These are phyloP conservation scores for Drosophila prolongata DNA, from an alignment of 2,888 invertebrate genomes.

Conservation along the genomic window DNA sequence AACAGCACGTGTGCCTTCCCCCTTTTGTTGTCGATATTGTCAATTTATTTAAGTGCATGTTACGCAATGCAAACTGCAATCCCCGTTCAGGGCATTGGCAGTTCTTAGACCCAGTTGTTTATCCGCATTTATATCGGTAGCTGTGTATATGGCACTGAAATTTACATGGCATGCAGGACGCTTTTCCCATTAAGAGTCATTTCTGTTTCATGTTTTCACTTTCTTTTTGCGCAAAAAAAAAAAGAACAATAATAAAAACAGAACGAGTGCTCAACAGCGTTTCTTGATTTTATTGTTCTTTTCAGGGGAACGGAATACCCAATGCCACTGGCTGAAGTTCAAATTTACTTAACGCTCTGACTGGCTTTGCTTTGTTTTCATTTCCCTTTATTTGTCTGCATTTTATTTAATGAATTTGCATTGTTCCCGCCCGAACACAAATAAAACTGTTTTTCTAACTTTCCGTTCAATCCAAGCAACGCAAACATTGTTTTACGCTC, in stretches of 20 bases:
- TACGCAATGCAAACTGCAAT: conserved; percentile 59
- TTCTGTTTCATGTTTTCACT: conserved; percentile 36
- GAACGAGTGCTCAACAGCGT: conserved; percentile 33
- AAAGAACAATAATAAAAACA: conserved; percentile 26
- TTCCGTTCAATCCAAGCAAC: conserved; percentile 13
- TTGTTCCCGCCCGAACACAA: conserved; percentile 25
- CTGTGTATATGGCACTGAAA: conserved; percentile 21
- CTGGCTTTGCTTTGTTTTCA: conserved; percentile 50
- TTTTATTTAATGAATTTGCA: conserved; percentile 43
- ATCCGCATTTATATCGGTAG: conserved; percentile 5
- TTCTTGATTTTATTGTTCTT: conserved; percentile 50
- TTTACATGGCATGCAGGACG: conserved; percentile 45
- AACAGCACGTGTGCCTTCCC: conserved; percentile 13
- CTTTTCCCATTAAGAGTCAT: conserved; percentile 54
- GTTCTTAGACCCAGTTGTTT: conserved; percentile 17
- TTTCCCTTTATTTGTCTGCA: conserved; percentile 19
- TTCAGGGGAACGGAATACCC: conserved; percentile 7
- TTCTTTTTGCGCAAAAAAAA: conserved; percentile 4
- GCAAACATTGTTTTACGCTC: conserved; percentile 6
- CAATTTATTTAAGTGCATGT: conserved; percentile 75
- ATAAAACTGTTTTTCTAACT: conserved; percentile 13
- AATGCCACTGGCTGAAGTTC: conserved; percentile 40
- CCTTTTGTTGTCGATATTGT: conserved; percentile 53
- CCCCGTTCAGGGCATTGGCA: conserved; percentile 24
- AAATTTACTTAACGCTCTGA: conserved; percentile 43